A percentile compares a stretch with the other conserved stretches of the same genome.
phyloP scores from a whole-genome alignment of 2,888 invertebrate genomes.

The Eucriotettix oculatus region DNA sequence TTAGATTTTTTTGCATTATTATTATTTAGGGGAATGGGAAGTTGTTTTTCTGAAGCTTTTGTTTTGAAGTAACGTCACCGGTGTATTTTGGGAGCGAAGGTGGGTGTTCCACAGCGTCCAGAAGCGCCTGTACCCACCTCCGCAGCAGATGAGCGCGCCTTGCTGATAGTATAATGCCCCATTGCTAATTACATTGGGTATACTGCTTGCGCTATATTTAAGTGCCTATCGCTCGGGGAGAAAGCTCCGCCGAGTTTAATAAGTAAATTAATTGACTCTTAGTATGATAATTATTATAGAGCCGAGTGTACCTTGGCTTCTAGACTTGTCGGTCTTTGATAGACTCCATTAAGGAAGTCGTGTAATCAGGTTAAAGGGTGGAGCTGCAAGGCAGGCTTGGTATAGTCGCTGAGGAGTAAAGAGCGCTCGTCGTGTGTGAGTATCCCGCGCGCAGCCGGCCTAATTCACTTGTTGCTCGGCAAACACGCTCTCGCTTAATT shows the following conservation, averaged over 20 bases:
- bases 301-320: slow-evolving; percentile 1
- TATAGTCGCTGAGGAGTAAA: neutral
- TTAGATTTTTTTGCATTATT: no score
- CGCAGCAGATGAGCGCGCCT: slow-evolving; percentile 1
- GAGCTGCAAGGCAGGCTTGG: neutral
- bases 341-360: slow-evolving; percentile 9
- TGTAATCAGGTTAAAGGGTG: slow-evolving; percentile 6
- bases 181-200: slow-evolving; percentile 4
- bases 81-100: no score
- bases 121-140: no score
- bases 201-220: neutral
- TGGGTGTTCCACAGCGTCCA: no score
- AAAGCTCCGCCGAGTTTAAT: slow-evolving; percentile 6
- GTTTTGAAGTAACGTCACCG: no score
- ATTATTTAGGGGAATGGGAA: no score
- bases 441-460: neutral
- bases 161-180: neutral
- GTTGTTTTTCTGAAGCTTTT: no score
- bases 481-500: slow-evolving; percentile 1
- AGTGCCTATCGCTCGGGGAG: slow-evolving; percentile 1
- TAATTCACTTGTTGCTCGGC: neutral
- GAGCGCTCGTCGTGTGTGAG: neutral
- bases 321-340: slow-evolving; percentile 6
- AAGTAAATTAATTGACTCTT: slow-evolving; percentile 10
- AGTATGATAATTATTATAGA: slow-evolving; percentile 8